A percentile compares a stretch with the other conserved stretches of the same genome.
These are phyloP conservation scores for Nebria salina DNA, from an alignment of 2,888 invertebrate species.

Conservation along the genomic window DNA sequence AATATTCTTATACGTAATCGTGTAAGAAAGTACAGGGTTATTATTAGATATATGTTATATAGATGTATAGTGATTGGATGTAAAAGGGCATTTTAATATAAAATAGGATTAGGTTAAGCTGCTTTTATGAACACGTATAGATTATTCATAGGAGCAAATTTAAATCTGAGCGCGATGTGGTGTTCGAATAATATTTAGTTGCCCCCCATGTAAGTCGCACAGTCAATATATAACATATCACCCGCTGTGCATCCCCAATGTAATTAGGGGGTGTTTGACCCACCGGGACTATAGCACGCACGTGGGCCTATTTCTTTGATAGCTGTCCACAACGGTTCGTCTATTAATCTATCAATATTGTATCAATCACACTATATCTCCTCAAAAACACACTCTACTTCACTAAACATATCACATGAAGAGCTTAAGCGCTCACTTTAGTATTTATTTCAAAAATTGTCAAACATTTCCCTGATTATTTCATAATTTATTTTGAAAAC, in stretches of 20 bases:
- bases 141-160: not conserved
- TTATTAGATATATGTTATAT: too few species aligned
- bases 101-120: not conserved
- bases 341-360: not conserved
- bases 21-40: too few species aligned
- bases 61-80: too few species aligned
- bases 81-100: not conserved
- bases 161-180: not conserved
- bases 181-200: not conserved
- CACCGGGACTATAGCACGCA: not conserved
- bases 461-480: too few species aligned
- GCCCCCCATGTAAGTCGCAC: not conserved
- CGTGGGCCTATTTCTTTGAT: not conserved
- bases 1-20: too few species aligned
- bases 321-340: not conserved
- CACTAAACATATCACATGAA: too few species aligned
- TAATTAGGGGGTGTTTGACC: constrained; percentile 1
- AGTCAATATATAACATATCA: not conserved
- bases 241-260: constrained; percentile 1
- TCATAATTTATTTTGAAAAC: too few species aligned
- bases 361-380: not conserved
- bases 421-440: too few species aligned
- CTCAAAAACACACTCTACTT: not conserved
- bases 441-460: too few species aligned
- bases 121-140: not conserved